These are phyloP conservation scores for Xiphophorus maculatus DNA, from an alignment of 2,113 vertebrate genomes.

Conservation along the genomic window DNA sequence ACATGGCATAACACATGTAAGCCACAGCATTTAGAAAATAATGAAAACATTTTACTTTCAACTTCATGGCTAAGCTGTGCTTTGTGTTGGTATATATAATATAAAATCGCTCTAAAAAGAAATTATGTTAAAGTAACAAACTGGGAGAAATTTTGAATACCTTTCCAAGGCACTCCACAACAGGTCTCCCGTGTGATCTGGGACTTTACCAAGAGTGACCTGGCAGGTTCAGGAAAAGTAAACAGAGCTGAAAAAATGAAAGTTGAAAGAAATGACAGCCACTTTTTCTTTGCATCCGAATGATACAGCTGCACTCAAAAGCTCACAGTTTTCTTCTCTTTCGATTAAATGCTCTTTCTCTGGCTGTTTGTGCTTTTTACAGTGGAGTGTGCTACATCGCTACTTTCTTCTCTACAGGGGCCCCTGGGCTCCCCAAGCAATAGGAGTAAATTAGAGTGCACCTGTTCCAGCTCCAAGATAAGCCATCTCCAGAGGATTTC, in stretches of 20 bases:
- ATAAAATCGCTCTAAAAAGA: neutral
- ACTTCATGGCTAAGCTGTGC: neutral
- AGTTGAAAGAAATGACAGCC: slow-evolving; percentile 69
- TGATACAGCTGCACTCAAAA: slow-evolving; percentile 74
- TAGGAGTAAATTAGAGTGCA: slow-evolving; percentile 88
- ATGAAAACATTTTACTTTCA: neutral
- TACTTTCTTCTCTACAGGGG: slow-evolving; percentile 83
- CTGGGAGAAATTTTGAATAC: neutral
- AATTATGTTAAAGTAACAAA: neutral
- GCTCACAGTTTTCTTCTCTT: slow-evolving; percentile 77
- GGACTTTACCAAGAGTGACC: slow-evolving; percentile 66
- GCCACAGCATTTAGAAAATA: neutral
- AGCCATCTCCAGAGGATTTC: slow-evolving; percentile 83
- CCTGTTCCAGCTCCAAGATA: slow-evolving; percentile 86
- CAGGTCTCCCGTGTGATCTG: slow-evolving; percentile 66
- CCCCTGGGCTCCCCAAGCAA: slow-evolving; percentile 84
- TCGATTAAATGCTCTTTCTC: slow-evolving; percentile 85
- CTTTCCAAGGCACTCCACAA: slow-evolving; percentile 39
- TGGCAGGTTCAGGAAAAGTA: slow-evolving; percentile 72
- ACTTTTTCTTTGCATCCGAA: slow-evolving; percentile 67
- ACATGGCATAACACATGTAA: neutral
- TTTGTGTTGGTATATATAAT: neutral
- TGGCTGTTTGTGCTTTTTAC: slow-evolving; percentile 80
- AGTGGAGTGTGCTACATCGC: slow-evolving; percentile 81
- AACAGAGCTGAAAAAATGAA: slow-evolving; percentile 71